Base-by-base conservation (phyloP, 53 echinoderm and acorn worm genomes). In the Temnopleurus reevesii region DNA sequence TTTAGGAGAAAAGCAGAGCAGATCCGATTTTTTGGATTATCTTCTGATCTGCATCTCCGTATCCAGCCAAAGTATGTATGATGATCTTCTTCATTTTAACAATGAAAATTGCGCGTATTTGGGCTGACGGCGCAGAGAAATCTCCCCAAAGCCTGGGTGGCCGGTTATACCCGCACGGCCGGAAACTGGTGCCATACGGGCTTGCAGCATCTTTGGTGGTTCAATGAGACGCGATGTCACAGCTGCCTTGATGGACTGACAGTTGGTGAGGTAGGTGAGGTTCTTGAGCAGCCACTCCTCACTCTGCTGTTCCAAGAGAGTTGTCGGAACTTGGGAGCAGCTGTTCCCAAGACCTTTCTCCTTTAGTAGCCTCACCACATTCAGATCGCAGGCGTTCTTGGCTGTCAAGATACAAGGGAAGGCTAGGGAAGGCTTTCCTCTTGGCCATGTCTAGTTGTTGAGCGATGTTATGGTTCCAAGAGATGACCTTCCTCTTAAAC, bases 331-430 rank as follows among this genome's bases (percentile, higher is more conserved):
- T 44, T 90, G 71, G 35, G 92, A 84, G 71, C 90, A 82, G 65
- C 93, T 89, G 86, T 93, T 91, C 4, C 91, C 93, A 83, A 91
- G 85, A 29, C 89, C 53, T 12, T 89, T 58, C 59, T 71, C 58
- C 7, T 82, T 83, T 53, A 91, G 91, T 0, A 93, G 61, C 64
- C 27, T 33, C 5, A 86, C 77, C 27, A 93, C 91, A 38, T 77
- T 57, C 36, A 93, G 24, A 45, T 93, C 93, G 49, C 91, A 91
- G 77, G 89, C 91, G 18, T 58, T 58, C 58, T 91, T 89, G 56
- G 91, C 53, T 13, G 93, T 91, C 58, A 91, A 58, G 21, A 93
- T 57, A 9, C 71, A 90, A 77, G 91, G 93, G 83, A 93, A 91
- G 17, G 90, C 38, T 18, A 77, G 91, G 93, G 83, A 93, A 91